These are phyloP conservation scores for Ceratotherium simum DNA, from an alignment of 2,113 vertebrate genomes.

Conservation along the genomic window DNA sequence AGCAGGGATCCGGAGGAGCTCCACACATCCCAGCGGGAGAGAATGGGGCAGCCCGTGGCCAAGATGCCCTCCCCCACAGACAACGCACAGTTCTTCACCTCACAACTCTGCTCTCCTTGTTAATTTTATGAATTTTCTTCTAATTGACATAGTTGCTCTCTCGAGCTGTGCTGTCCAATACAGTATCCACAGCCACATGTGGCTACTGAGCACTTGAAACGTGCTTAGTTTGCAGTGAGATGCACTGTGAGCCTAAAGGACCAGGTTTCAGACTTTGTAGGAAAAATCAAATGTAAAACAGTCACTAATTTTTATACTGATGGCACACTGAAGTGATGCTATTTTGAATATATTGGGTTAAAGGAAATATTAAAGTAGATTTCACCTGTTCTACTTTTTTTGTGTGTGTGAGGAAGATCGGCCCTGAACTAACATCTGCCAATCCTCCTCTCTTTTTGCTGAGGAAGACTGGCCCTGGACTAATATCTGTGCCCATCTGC, in stretches of 20 bases:
- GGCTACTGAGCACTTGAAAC: no score
- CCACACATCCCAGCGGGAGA: background rate
- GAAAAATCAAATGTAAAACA: background rate
- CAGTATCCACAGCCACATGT: background rate
- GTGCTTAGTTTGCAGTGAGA: background rate
- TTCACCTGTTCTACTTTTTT: background rate
- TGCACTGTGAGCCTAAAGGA: background rate
- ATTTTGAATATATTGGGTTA: background rate
- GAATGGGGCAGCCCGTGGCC: background rate
- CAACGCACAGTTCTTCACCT: background rate
- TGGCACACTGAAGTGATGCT: background rate
- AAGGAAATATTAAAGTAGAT: background rate
- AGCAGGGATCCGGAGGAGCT: no score
- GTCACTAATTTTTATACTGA: background rate
- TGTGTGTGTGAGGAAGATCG: no score
- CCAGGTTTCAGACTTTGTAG: background rate
- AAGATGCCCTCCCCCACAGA: background rate
- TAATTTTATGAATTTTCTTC: background rate
- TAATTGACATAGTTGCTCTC: background rate
- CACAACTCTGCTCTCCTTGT: background rate
- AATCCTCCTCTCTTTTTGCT: no score
- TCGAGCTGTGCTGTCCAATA: background rate
- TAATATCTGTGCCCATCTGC: no score
- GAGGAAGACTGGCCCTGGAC: no score
- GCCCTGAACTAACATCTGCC: no score